A percentile compares a stretch with the other conserved stretches of the same genome.
Evolutionary conservation across 2,797 vertebrate species (phyloP).

Genomic region (Triplophysa yarkandensis): DNA sequence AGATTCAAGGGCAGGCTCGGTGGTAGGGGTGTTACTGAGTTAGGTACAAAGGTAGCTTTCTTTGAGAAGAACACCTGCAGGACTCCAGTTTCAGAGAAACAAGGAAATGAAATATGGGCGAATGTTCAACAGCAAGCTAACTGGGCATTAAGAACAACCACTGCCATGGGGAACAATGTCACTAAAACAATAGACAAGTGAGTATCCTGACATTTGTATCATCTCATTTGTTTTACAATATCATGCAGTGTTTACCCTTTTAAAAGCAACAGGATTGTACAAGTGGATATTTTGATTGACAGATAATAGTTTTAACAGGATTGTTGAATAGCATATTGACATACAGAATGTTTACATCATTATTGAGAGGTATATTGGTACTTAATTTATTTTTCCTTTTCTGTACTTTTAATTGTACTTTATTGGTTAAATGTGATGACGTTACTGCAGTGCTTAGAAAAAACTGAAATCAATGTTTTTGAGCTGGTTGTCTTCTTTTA

Average conservation of each 20-base stretch:
- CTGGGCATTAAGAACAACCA: slow-evolving; percentile 15
- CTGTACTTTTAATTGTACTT: too few species aligned
- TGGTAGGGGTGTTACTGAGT: slow-evolving; percentile 19
- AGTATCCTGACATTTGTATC: slow-evolving; percentile 24
- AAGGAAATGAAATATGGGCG: slow-evolving; percentile 52
- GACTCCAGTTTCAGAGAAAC: slow-evolving; percentile 47
- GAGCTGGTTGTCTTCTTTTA: too few species aligned
- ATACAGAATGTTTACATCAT: neutral
- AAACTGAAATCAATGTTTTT: too few species aligned
- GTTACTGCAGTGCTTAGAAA: too few species aligned
- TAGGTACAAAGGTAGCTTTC: slow-evolving; percentile 39
- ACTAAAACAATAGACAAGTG: slow-evolving; percentile 56
- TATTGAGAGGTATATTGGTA: neutral
- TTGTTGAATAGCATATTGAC: slow-evolving; percentile 1
- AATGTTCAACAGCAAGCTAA: slow-evolving; percentile 19
- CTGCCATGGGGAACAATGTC: slow-evolving; percentile 57
- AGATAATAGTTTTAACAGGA: neutral
- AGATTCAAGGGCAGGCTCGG: slow-evolving; percentile 40
- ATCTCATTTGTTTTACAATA: neutral
- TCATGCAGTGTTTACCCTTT: neutral
- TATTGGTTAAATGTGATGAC: too few species aligned
- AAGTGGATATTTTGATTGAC: neutral
- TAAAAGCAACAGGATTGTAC: neutral
- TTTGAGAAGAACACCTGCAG: slow-evolving; percentile 47
- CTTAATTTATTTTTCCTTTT: neutral